Conservation (phyloP, 1,140 invertebrate species). For the Probaryconus sp. region DNA sequence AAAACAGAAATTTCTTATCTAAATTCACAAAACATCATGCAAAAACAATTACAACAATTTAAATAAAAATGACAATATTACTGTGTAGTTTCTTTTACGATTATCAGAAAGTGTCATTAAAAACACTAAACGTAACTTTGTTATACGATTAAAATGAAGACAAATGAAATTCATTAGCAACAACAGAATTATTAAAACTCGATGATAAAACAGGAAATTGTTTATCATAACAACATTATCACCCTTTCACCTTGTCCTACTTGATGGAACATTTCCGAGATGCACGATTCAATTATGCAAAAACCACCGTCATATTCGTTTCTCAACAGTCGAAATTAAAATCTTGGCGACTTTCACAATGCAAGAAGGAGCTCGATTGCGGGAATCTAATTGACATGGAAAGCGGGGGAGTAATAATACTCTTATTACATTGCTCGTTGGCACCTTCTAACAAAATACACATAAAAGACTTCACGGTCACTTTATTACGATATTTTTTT, state of each 20-base stretch:
- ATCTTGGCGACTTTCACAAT: slow-evolving; percentile 27
- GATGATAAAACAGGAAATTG: no score
- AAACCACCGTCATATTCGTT: slow-evolving; percentile 37
- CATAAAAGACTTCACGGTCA: not conserved
- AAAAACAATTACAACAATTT: no score
- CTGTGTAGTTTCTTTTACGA: no score
- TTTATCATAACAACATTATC: slow-evolving; percentile 20
- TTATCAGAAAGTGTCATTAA: no score
- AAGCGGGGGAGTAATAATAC: not conserved
- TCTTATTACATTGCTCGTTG: not conserved
- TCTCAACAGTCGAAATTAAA: slow-evolving; percentile 41
- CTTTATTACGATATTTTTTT: not conserved
- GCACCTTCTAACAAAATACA: not conserved
- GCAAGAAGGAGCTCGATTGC: not conserved
- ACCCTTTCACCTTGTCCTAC: slow-evolving; percentile 39
- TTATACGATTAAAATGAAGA: no score
- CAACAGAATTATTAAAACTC: no score
- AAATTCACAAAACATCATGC: no score
- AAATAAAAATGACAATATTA: no score
- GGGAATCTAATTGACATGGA: not conserved
- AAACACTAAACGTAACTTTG: no score
- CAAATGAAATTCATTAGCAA: no score
- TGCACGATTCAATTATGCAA: slow-evolving; percentile 34
- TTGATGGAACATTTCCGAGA: slow-evolving; percentile 33
- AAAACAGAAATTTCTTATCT: no score